phyloP scores from a whole-genome alignment of 2,888 invertebrate species.

The Conops quadrifasciatus region DNA sequence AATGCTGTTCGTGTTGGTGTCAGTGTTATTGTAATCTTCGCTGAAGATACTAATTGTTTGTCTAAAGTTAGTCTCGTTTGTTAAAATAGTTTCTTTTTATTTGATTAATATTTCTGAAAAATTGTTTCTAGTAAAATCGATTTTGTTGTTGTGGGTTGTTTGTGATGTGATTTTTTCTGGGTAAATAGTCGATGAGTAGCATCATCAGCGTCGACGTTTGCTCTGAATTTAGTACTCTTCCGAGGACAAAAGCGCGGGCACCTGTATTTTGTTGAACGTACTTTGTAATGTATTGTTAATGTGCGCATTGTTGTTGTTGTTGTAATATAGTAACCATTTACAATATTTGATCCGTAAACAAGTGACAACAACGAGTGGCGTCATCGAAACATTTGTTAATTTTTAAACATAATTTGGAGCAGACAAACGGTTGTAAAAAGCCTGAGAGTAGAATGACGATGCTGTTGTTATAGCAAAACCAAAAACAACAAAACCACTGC shows the following conservation, averaged over 20 bases:
- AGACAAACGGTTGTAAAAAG: too few relatives aligned
- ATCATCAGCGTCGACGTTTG: background rate
- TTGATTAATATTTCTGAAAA: background rate
- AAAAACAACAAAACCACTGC: too few relatives aligned
- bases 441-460: too few relatives aligned
- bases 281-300: background rate
- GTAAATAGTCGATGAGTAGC: background rate
- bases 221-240: constrained; percentile 8
- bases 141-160: background rate
- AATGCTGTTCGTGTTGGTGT: background rate
- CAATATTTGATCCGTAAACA: background rate
- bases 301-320: constrained; percentile 2
- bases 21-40: background rate
- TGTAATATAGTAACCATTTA: background rate
- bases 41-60: background rate
- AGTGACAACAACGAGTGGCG: constrained; percentile 30
- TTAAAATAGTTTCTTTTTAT: too few relatives aligned
- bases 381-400: constrained; percentile 21
- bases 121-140: background rate
- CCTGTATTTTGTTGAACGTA: background rate
- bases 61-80: constrained; percentile 1
- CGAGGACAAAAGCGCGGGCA: constrained; percentile 38
- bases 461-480: too few relatives aligned
- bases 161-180: background rate
- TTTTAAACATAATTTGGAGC: too few relatives aligned